These are phyloP conservation scores for Danionella dracula DNA, from an alignment of 2,797 vertebrate species.

Conservation along the genomic window DNA sequence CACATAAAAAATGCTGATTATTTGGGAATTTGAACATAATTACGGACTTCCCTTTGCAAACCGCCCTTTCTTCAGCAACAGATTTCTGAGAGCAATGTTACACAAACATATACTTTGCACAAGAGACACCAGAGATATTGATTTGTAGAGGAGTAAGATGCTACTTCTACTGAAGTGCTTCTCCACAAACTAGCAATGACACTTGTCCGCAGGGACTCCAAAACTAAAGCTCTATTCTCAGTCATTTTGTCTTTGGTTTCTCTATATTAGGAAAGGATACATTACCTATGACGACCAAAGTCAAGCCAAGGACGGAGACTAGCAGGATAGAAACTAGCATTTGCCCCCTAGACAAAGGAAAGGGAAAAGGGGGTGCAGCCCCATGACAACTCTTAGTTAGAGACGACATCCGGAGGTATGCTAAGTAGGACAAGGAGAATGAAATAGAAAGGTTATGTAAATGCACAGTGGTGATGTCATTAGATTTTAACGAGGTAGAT, in stretches of 20 bases:
- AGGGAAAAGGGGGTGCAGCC: neutral
- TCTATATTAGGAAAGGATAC: slow-evolving; percentile 53
- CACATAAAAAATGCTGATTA: no score
- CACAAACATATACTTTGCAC: slow-evolving; percentile 1
- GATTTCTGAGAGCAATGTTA: neutral
- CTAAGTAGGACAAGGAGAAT: slow-evolving; percentile 34
- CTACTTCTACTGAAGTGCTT: slow-evolving; percentile 27
- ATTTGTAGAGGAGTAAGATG: slow-evolving; percentile 26
- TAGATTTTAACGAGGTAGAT: slow-evolving; percentile 26
- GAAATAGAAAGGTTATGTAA: slow-evolving; percentile 26
- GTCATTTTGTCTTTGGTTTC: slow-evolving; percentile 46
- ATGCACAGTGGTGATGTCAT: slow-evolving; percentile 45
- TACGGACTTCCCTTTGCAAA: neutral
- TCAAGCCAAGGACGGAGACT: slow-evolving; percentile 47
- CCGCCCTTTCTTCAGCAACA: neutral
- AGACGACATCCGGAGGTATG: slow-evolving; percentile 45
- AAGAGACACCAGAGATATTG: slow-evolving; percentile 21
- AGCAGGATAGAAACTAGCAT: slow-evolving; percentile 4
- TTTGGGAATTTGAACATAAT: no score
- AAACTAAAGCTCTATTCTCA: slow-evolving; percentile 48
- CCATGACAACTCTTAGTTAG: slow-evolving; percentile 42
- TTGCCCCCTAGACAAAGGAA: slow-evolving; percentile 10
- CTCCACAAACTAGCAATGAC: slow-evolving; percentile 31
- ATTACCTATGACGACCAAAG: slow-evolving; percentile 52
- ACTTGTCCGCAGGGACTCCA: slow-evolving; percentile 46